Conservation (phyloP, 2,888 invertebrate genomes). For the Platycheirus albimanus region DNA sequence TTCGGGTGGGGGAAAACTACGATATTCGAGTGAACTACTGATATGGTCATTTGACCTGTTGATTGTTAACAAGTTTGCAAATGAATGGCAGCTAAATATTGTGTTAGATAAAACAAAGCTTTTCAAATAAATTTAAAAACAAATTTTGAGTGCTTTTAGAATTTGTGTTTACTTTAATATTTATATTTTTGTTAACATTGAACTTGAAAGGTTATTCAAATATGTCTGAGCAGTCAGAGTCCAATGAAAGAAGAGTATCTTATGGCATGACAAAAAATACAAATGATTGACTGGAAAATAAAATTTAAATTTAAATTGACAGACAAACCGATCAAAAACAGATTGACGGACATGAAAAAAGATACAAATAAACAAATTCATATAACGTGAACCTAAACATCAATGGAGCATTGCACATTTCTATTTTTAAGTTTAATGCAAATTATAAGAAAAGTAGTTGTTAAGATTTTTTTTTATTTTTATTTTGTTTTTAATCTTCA, state of each 20-base stretch:
- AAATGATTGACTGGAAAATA: background rate
- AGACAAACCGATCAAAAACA: background rate
- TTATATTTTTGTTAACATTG: background rate
- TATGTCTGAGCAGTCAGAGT: background rate
- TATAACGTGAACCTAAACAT: background rate
- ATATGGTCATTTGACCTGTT: slow-evolving; percentile 55
- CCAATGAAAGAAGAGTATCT: no score
- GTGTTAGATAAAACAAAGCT: no score
- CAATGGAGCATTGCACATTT: background rate
- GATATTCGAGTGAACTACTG: slow-evolving; percentile 17
- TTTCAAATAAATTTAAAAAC: no score
- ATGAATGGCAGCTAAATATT: no score
- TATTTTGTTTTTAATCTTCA: background rate
- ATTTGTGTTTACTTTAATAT: background rate
- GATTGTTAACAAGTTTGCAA: slow-evolving; percentile 24
- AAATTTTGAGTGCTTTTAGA: no score
- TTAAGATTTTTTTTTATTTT: no score
- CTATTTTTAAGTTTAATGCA: slow-evolving; percentile 22
- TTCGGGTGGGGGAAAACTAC: background rate
- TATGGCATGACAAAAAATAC: no score
- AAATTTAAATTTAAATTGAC: background rate
- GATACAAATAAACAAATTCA: slow-evolving; percentile 18
- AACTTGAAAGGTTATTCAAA: background rate
- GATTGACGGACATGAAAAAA: slow-evolving; percentile 1
- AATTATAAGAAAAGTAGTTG: no score